Conservation (phyloP, 1,140 invertebrate genomes). For the Solenopsis fugax region DNA sequence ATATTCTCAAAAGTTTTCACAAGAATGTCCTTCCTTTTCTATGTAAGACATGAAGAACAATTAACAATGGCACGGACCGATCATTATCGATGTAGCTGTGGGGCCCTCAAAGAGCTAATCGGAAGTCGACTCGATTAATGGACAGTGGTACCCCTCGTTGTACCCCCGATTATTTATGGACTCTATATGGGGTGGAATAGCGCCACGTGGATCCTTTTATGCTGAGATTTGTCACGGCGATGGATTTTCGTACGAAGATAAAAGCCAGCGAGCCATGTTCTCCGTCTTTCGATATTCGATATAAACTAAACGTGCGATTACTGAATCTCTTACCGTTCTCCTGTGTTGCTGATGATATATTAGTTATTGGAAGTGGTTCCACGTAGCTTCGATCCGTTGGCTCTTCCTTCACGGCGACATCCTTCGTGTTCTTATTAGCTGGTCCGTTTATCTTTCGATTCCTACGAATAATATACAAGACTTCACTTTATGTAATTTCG, state of each 20-base stretch:
- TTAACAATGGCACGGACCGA: conserved; percentile 23
- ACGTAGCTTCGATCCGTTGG: conserved; percentile 79
- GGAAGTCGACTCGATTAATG: conserved; percentile 75
- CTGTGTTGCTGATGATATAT: conserved; percentile 70
- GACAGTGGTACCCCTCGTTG: conserved; percentile 53
- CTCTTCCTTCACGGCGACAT: conserved; percentile 79
- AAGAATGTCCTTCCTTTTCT: no score
- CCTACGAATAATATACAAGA: conserved; percentile 45
- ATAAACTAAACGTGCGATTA: background rate
- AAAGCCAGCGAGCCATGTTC: conserved; percentile 24
- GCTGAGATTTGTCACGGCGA: conserved; percentile 77
- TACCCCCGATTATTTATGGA: conserved; percentile 75
- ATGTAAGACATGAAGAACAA: background rate
- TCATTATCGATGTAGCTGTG: conserved; percentile 22
- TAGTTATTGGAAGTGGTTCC: conserved; percentile 74
- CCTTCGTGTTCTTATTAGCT: conserved; percentile 71
- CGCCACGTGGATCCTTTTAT: conserved; percentile 77
- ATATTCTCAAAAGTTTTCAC: no score
- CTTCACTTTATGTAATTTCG: background rate
- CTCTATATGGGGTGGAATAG: conserved; percentile 65
- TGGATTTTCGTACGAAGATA: conserved; percentile 36
- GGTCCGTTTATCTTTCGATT: conserved; percentile 71
- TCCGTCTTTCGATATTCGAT: background rate
- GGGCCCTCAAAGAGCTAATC: conserved; percentile 46
- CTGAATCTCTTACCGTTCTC: conserved; percentile 72